Percentiles rank a stretch among this genome's conserved stretches.
Conservation (phyloP, 2,797 vertebrate species). For the Intellagama lesueurii region DNA sequence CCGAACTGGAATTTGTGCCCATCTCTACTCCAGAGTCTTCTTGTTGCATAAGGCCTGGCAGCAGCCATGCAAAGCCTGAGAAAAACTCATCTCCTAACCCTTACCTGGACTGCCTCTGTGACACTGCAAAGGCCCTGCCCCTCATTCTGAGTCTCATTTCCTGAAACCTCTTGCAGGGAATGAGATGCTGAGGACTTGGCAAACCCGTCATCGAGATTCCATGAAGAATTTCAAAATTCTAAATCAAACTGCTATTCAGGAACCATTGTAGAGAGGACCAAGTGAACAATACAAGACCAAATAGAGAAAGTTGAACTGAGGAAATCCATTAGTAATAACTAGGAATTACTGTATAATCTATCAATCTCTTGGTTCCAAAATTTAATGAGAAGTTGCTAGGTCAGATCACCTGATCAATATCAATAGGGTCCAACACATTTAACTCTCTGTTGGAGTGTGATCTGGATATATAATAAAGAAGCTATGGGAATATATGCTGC, state of each 20-base stretch:
- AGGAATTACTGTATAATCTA: neutral
- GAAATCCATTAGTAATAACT: neutral
- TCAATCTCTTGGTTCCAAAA: neutral
- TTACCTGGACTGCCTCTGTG: too few relatives aligned
- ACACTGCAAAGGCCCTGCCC: too few relatives aligned
- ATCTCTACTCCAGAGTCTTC: too few relatives aligned
- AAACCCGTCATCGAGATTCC: neutral
- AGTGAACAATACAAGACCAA: neutral
- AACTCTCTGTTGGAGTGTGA: neutral
- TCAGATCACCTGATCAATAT: neutral
- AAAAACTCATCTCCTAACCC: too few relatives aligned
- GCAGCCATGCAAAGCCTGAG: too few relatives aligned
- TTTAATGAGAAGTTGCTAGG: neutral
- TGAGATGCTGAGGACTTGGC: too few relatives aligned
- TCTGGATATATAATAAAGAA: accelerated
- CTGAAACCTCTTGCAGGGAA: neutral
- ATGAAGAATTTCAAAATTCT: neutral
- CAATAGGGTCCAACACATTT: neutral
- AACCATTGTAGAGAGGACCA: neutral
- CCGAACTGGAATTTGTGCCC: too few relatives aligned
- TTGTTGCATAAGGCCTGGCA: too few relatives aligned
- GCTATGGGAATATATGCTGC: neutral
- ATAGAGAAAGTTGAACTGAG: neutral
- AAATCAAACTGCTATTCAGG: neutral
- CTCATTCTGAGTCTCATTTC: too few relatives aligned